Evolutionary conservation across 1,140 invertebrate genomes (phyloP), one percentile per base, ranked within the genome.

Genomic region (Eueides isabella): DNA sequence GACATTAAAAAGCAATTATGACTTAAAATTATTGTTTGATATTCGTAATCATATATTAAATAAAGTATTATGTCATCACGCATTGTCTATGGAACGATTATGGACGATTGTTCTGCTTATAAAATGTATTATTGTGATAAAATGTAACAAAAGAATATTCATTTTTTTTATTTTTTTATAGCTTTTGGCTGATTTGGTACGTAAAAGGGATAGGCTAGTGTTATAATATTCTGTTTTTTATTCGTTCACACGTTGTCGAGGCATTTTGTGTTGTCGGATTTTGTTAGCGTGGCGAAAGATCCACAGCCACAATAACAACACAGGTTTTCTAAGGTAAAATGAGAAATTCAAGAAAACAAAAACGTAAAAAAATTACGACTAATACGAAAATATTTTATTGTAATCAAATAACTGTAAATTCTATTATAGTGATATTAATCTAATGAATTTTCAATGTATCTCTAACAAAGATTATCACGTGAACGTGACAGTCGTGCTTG

Each of bases 1-100:
- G 35, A 71, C 74, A 75, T 75, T 71, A 75, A 75, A 75, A 75
- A 63, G 64, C 65, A 71, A 71, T 75, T 75, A 75, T 67, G 63
- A 75, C 74, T 71, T 74, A 23, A 61, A 69, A 69, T 23, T 69
- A 61, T 23, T 61, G 14, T 29, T 69, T 55, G 26, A 26, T 55
- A 55, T 55, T 55, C 48, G 48, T 26, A 55, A 23, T 26, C 48
- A 23, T 19, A 55, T 55, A 55, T 55, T 12, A 23, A 55, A 55
- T 55, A 55, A 55, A 55, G 19, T 55, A 55, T 19, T 19, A 55
- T 55, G 48, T 55, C 48, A 55, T 55, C 48, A 55, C 19, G 19
- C 19, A 55, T 23, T 55, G 26, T 55, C 7, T 55, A 55, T 26
- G 19, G 26, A 55, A n/a, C n/a, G n/a, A n/a, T n/a, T n/a, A n/a